Percentiles rank a stretch among this genome's conserved stretches.
Conservation (phyloP, 2,888 invertebrate genomes). For the Heliconius ismenius region DNA sequence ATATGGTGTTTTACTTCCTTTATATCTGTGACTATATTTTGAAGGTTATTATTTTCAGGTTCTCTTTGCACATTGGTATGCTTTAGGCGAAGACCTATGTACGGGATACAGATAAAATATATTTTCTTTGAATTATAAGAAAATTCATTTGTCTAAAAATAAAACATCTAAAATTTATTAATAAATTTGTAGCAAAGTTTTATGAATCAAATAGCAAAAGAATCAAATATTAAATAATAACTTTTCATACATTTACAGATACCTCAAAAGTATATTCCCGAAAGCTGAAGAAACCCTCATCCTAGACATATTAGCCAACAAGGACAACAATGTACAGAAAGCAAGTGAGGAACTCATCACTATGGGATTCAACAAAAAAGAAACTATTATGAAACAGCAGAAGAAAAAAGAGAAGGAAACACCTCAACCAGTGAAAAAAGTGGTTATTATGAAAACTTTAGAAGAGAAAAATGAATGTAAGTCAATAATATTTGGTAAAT, state of each 20-base stretch:
- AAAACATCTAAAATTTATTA: too few relatives aligned
- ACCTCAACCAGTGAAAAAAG: conserved; percentile 71
- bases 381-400: conserved; percentile 72
- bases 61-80: too few relatives aligned
- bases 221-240: not conserved
- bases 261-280: conserved; percentile 94
- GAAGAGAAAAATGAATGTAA: conserved; percentile 87
- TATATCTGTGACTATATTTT: too few relatives aligned
- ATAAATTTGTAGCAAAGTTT: too few relatives aligned
- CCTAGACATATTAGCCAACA: conserved; percentile 90
- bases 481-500: conserved; percentile 46
- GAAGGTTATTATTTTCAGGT: too few relatives aligned
- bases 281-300: conserved; percentile 94
- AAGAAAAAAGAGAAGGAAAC: conserved; percentile 56
- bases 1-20: not conserved
- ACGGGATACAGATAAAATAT: too few relatives aligned
- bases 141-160: too few relatives aligned
- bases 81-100: too few relatives aligned
- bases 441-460: conserved; percentile 84
- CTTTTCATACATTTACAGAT: conserved; percentile 81
- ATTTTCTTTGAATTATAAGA: too few relatives aligned
- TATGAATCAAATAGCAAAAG: not conserved
- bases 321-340: conserved; percentile 94
- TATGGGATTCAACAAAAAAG: conserved; percentile 92
- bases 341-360: conserved; percentile 90